These are phyloP conservation scores for Crocodylus rhombifer DNA, from an alignment of 2,797 vertebrate species.

Conservation along the genomic window DNA sequence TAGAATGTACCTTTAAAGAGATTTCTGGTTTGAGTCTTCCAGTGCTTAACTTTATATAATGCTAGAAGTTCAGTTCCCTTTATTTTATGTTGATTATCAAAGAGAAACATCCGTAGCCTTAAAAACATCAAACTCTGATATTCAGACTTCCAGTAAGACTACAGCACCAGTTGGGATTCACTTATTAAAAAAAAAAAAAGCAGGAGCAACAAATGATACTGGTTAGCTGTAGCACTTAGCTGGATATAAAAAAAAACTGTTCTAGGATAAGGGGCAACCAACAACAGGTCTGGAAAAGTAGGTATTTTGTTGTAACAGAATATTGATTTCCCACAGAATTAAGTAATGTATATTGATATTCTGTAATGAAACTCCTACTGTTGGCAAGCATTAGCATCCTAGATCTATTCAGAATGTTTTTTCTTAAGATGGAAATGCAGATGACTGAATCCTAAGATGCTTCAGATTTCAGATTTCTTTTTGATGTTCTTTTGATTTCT, in stretches of 20 bases:
- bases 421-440: constrained; percentile 7
- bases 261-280: background rate
- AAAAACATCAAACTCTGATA: background rate
- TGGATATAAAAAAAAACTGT: background rate
- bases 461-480: background rate
- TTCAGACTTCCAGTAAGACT: background rate
- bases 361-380: background rate
- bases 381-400: background rate
- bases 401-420: constrained; percentile 10
- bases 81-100: background rate
- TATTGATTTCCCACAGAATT: constrained; percentile 49
- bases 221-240: background rate
- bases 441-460: background rate
- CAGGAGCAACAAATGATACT: background rate
- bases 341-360: constrained; percentile 26
- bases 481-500: background rate
- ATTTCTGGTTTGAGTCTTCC: background rate
- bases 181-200: background rate
- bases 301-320: background rate
- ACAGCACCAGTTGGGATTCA: constrained; percentile 6
- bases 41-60: constrained; percentile 16
- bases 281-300: constrained; percentile 11
- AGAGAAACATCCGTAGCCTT: background rate
- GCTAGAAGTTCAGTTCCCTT: background rate
- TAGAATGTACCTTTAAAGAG: background rate